These are phyloP conservation scores for Aurelia aurita DNA, from an alignment of 30 jellyfish, hydroid and myxozoan genomes.

Conservation along the genomic window DNA sequence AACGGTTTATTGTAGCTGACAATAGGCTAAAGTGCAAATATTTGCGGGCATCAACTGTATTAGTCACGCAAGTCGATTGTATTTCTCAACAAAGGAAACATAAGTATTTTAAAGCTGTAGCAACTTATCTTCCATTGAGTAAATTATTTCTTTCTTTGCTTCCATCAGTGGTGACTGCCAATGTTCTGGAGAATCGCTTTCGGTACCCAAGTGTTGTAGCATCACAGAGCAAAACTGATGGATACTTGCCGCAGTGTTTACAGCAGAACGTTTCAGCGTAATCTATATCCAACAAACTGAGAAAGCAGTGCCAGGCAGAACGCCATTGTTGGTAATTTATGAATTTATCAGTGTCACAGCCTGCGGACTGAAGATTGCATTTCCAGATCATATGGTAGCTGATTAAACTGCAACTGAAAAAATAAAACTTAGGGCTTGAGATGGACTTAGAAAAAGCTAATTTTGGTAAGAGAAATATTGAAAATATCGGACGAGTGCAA, in stretches of 20 bases:
- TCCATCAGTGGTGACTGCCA: slow-evolving; percentile 4
- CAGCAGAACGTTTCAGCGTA: slow-evolving; percentile 11
- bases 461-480: no score
- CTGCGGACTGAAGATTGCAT: neutral
- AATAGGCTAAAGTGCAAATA: no score
- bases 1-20: no score
- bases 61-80: no score
- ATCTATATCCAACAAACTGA: slow-evolving; percentile 19
- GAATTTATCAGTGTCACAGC: neutral
- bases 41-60: no score
- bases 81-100: no score
- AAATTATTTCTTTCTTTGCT: neutral
- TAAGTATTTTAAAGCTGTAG: no score
- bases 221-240: slow-evolving; percentile 5
- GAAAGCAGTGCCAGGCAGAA: slow-evolving; percentile 31
- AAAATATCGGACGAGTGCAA: no score
- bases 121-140: slow-evolving; percentile 5
- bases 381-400: neutral
- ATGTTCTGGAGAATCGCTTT: neutral
- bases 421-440: no score
- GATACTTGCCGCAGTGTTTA: slow-evolving; percentile 25
- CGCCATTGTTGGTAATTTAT: slow-evolving; percentile 44
- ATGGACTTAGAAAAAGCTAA: no score
- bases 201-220: slow-evolving; percentile 37
- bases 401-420: slow-evolving; percentile 6